A percentile compares a stretch with the other conserved stretches of the same genome.
These are phyloP conservation scores for Nycticorax nycticorax DNA, from an alignment of 2,113 vertebrate species.

Conservation along the genomic window DNA sequence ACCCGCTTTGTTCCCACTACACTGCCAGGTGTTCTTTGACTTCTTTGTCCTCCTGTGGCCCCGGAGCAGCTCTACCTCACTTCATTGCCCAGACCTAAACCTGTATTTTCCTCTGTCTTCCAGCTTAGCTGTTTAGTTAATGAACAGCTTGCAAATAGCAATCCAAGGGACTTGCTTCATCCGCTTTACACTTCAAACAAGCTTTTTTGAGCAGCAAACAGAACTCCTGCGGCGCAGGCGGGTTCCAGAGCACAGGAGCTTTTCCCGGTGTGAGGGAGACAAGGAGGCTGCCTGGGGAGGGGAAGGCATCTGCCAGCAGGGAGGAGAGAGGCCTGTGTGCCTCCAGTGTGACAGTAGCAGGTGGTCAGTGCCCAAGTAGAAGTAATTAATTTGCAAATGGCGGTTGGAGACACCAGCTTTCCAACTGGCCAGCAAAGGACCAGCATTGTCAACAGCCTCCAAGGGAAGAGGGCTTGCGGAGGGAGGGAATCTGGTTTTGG, in stretches of 20 bases:
- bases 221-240: background rate
- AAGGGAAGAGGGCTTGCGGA: background rate
- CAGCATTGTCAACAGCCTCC: background rate
- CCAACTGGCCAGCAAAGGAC: background rate
- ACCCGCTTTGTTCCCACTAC: background rate
- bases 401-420: background rate
- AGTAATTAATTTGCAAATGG: conserved; percentile 15
- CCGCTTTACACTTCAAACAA: conserved; percentile 33
- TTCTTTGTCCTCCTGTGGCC: background rate
- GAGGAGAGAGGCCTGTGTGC: background rate
- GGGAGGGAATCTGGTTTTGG: background rate
- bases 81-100: background rate
- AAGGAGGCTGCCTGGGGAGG: background rate
- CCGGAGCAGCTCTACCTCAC: background rate
- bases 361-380: background rate
- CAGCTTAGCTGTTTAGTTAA: conserved; percentile 3
- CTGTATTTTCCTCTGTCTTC: background rate
- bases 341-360: background rate
- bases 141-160: background rate
- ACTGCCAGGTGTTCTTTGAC: background rate
- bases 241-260: conserved; percentile 3
- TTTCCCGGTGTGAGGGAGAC: background rate
- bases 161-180: background rate
- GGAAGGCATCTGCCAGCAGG: background rate
- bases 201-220: conserved; percentile 17